A percentile compares a stretch with the other conserved stretches of the same genome.
Conservation (phyloP, 2,797 vertebrate genomes). For the Heliangelus exortis region DNA sequence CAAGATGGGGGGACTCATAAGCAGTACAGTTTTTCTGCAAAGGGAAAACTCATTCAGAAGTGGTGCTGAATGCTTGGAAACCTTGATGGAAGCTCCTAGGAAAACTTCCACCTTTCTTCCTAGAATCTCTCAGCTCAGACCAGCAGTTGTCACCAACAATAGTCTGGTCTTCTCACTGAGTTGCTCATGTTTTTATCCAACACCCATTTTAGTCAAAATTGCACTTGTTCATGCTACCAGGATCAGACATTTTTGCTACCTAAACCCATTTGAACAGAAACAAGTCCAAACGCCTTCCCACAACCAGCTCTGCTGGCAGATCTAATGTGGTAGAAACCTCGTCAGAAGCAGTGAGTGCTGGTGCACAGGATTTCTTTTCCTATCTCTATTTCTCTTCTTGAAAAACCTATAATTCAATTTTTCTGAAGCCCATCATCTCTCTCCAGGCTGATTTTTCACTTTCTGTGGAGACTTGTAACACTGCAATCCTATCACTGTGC, state of each 20-base stretch:
- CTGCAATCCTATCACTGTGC: background rate
- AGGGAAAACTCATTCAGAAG: background rate
- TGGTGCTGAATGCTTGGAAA: background rate
- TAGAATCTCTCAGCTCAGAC: background rate
- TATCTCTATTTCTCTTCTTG: background rate
- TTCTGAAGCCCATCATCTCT: background rate
- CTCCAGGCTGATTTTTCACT: background rate
- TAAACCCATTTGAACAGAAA: background rate
- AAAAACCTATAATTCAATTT: background rate
- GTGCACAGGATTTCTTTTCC: background rate
- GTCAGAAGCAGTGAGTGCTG: accelerated
- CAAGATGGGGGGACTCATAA: background rate
- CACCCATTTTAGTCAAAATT: background rate
- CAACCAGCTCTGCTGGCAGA: background rate
- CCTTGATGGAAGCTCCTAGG: background rate
- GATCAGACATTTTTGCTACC: background rate
- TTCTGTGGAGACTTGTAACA: background rate
- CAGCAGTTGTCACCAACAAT: background rate
- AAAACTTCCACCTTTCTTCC: background rate
- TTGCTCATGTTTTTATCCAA: background rate
- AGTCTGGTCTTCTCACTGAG: background rate
- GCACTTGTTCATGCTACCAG: background rate
- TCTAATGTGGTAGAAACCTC: background rate
- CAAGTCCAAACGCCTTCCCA: background rate
- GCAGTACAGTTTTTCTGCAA: background rate